Percentiles rank a stretch among this genome's conserved stretches.
Conservation (phyloP, 2,888 invertebrate species). For the Leptarthrus brevirostris region DNA sequence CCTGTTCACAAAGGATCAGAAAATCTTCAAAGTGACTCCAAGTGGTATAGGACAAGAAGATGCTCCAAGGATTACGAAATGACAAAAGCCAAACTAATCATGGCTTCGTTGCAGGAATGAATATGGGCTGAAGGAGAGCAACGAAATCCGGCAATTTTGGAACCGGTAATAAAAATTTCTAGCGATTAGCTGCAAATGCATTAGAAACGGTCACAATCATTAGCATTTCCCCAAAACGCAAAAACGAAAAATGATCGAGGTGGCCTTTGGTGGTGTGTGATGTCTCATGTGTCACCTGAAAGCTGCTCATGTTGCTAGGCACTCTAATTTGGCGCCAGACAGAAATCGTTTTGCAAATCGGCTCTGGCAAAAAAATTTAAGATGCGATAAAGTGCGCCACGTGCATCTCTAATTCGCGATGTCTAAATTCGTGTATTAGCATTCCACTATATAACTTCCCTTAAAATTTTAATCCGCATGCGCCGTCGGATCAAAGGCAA, state of each 20-base stretch:
- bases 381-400: neutral
- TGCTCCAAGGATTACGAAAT: constrained; percentile 26
- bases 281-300: neutral
- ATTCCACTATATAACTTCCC: too few species aligned
- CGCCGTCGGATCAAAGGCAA: neutral
- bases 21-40: constrained; percentile 28
- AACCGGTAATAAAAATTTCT: constrained; percentile 11
- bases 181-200: neutral
- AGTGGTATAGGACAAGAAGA: constrained; percentile 31
- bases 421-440: too few species aligned
- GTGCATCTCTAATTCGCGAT: neutral
- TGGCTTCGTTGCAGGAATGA: neutral
- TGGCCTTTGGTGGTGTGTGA: neutral
- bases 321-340: neutral
- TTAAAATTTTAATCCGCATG: neutral
- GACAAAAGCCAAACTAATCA: constrained; percentile 43
- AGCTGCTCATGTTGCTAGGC: constrained; percentile 6
- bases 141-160: neutral
- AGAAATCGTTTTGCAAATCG: neutral
- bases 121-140: neutral
- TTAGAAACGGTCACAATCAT: neutral
- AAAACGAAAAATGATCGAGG: neutral
- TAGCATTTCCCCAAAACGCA: neutral
- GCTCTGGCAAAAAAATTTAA: neutral
- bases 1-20: constrained; percentile 34